Base-by-base conservation (phyloP, 2,113 vertebrate genomes). In the Alouatta palliata region DNA sequence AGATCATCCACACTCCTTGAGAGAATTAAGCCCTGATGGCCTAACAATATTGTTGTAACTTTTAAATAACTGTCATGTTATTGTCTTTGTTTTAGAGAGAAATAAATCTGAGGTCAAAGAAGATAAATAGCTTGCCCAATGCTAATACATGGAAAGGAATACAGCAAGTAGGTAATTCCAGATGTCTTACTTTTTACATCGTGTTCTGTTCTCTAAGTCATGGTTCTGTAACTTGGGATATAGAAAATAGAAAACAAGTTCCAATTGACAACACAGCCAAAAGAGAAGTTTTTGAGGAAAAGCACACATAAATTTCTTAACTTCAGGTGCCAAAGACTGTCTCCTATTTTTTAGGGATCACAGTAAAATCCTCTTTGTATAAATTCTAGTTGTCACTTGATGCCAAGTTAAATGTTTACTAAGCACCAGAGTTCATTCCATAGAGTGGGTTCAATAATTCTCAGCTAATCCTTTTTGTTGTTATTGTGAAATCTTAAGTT, bases 361-460 rank as follows among this genome's bases (percentile, higher is more conserved):
- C 4, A 83, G 25, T 88, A 81, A 96, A 96, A 93, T 90, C 43
- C 17, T 96, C 21, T 92, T 56, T 90, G 5, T 79, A 87, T 75
- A 95, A 95, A 95, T 83, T 68, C 37, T 76, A 47, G 85, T 61
- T 94, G 43, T 61, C 94, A 3, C n/a, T 77, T 71, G 80, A 90
- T 56, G 43, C 85, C 92, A 89, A 92, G 71, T 87, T 70, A 83
- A 77, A 86, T 93, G n/a, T 95, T 96, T 93, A 88, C n/a, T 93
- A 52, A 96, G 93, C 37, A 77, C 25, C 32, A 27, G n/a, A 94
- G 14, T 94, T 96, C 85, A 85, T 94, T 76, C 37, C 58, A 56
- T n/a, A 73, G 66, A 95, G n/a, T 94, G 58, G 25, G 71, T 68
- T 97, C 66, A 61, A 37, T 81, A 17, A 86, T 91, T 93, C 4